These are phyloP conservation scores for Tiphia femorata DNA, from an alignment of 2,888 invertebrate genomes.

Conservation along the genomic window DNA sequence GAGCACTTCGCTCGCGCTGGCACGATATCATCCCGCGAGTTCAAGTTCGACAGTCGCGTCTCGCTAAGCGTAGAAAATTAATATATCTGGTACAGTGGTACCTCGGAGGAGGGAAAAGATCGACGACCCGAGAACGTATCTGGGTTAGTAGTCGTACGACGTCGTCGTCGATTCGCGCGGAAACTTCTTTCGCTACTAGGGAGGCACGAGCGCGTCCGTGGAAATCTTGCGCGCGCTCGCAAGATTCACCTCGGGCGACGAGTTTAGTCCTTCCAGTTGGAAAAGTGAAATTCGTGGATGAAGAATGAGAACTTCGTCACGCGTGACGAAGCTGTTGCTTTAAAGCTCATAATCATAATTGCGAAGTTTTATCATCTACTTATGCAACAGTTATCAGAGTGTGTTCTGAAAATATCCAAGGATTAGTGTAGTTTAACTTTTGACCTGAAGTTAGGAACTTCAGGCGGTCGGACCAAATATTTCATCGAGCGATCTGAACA, in stretches of 20 bases:
- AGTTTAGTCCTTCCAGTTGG: background rate
- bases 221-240: conserved; percentile 36
- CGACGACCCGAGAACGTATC: conserved; percentile 66
- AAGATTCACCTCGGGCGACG: background rate
- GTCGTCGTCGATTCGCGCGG: conserved; percentile 67
- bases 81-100: conserved; percentile 62
- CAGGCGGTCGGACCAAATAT: no score
- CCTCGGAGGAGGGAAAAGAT: conserved; percentile 62
- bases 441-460: no score
- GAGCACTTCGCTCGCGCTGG: background rate
- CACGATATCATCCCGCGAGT: no score
- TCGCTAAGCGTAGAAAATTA: conserved; percentile 51
- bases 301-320: conserved; percentile 42
- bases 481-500: no score
- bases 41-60: background rate
- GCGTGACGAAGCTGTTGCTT: conserved; percentile 2
- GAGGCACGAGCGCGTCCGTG: conserved; percentile 36
- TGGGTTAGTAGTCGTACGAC: conserved; percentile 69
- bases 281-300: conserved; percentile 59
- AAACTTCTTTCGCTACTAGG: conserved; percentile 63
- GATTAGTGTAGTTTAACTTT: no score
- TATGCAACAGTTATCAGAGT: no score
- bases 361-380: no score
- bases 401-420: no score
- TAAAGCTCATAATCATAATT: background rate